These are phyloP conservation scores for Ianthella basta DNA, from an alignment of 37 sponge, comb jelly and placozoan species.

Conservation along the genomic window DNA sequence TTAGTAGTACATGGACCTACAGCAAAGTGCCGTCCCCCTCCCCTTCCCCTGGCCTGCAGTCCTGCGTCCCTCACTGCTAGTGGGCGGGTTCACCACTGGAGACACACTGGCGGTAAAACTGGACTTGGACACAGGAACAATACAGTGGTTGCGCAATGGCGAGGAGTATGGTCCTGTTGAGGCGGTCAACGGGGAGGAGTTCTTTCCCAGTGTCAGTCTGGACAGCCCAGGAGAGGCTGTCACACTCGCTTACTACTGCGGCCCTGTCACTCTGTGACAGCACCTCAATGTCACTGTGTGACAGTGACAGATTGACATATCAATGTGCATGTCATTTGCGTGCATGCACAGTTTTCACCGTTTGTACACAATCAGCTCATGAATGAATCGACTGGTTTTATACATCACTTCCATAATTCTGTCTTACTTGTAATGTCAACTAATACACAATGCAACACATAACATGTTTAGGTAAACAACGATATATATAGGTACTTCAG, in stretches of 20 bases:
- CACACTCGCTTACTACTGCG: constrained; percentile 72
- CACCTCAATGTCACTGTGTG: no score
- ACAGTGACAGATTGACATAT: not conserved
- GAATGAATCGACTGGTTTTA: not conserved
- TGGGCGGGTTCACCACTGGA: constrained; percentile 77
- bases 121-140: constrained; percentile 68
- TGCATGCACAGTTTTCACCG: no score
- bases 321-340: not conserved
- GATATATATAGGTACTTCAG: no score
- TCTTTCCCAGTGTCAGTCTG: constrained; percentile 84
- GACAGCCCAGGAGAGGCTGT: constrained; percentile 90
- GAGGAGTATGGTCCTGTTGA: constrained; percentile 66
- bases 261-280: constrained; percentile 48
- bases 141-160: constrained; percentile 88
- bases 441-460: not conserved
- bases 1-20: no score
- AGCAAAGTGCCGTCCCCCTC: no score
- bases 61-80: constrained; percentile 36
- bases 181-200: constrained; percentile 26
- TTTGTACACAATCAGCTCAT: no score
- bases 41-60: no score
- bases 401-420: not conserved
- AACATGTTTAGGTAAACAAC: no score
- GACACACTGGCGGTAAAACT: constrained; percentile 78
- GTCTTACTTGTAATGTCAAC: no score